Conservation (phyloP, 2,888 invertebrate genomes). For the Dascillus cervinus region DNA sequence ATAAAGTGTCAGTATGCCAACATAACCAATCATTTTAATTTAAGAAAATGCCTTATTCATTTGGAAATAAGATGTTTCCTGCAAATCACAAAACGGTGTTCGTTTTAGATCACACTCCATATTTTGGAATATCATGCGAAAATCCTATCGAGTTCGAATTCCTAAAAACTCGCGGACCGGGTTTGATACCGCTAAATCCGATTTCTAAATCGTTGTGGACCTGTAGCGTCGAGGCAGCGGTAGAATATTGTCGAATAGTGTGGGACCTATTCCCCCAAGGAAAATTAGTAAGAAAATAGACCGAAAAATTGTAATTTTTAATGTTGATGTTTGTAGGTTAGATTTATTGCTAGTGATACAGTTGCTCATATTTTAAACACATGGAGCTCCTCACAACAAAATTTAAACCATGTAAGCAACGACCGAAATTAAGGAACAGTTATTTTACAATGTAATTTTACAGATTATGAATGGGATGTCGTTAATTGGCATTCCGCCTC, state of each 20-base stretch:
- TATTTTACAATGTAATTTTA: slow-evolving; percentile 11
- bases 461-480: slow-evolving; percentile 78
- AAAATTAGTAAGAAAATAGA: slow-evolving; percentile 71
- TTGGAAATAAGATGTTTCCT: slow-evolving; percentile 50
- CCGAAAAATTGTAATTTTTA: slow-evolving; percentile 5
- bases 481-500: slow-evolving; percentile 69
- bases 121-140: slow-evolving; percentile 80
- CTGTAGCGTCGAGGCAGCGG: slow-evolving; percentile 86
- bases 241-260: slow-evolving; percentile 94
- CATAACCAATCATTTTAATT: no score
- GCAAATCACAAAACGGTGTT: slow-evolving; percentile 92
- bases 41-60: slow-evolving; percentile 15
- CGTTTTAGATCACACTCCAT: slow-evolving; percentile 89
- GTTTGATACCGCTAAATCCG: slow-evolving; percentile 69
- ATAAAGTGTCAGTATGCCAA: neutral
- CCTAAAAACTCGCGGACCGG: slow-evolving; percentile 59
- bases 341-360: slow-evolving; percentile 83
- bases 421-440: no score
- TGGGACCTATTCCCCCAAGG: slow-evolving; percentile 95
- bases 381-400: slow-evolving; percentile 79
- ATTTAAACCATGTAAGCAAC: slow-evolving; percentile 77
- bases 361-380: slow-evolving; percentile 77
- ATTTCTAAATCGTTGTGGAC: slow-evolving; percentile 95
- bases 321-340: slow-evolving; percentile 50
- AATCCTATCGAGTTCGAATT: slow-evolving; percentile 78